Evolutionary conservation across 2,113 vertebrate genomes (phyloP), one percentile per base, ranked within the genome.

Genomic region (Lasiurus cinereus): DNA sequence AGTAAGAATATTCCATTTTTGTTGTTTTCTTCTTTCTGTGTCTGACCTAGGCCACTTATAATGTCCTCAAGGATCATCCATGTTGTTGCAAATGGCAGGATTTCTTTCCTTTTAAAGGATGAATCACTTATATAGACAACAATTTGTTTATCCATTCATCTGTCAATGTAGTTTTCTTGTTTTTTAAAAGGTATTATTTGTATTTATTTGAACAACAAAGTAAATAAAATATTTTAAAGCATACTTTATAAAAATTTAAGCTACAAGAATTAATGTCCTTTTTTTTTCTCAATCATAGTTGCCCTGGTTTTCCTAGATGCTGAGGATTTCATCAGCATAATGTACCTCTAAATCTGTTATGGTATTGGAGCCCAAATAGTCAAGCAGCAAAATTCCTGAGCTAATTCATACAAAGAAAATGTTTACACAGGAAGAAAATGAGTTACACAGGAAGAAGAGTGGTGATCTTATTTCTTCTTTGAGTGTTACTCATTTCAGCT

Each of bases 401-500:
- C 54, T 92, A 93, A 93, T 92, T 92, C 64, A 88, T 85, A 62
- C 84, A 93, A 96, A 88, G 70, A 84, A 93, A 92, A 90, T 82
- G 70, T 87, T 95, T 91, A 90, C 59, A 62, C 59, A 62, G 59
- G 22, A 62, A 62, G 59, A 90, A 79, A 74, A 50, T 0, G 31
- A 85, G 19, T 83, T 93, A 79, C n/a, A 52, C 27, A 56, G 54
- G 54, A 93, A 80, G 36, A 94, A 59, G 33, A 88, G 82, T 92
- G 78, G 77, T 96, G 93, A 96, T 93, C 72, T 85, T 92, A 88
- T 96, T 96, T 95, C 77, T 88, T 92, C 82, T 97, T 83, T 62
- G 7, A 59, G 76, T 94, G 33, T 79, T 91, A 90, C 85, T 54
- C 33, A 66, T 96, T 96, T 96, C 88, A 96, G 50, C 56, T 96